These are phyloP conservation scores for Cirrhinus molitorella DNA, from an alignment of 2,797 vertebrate species.

Conservation along the genomic window DNA sequence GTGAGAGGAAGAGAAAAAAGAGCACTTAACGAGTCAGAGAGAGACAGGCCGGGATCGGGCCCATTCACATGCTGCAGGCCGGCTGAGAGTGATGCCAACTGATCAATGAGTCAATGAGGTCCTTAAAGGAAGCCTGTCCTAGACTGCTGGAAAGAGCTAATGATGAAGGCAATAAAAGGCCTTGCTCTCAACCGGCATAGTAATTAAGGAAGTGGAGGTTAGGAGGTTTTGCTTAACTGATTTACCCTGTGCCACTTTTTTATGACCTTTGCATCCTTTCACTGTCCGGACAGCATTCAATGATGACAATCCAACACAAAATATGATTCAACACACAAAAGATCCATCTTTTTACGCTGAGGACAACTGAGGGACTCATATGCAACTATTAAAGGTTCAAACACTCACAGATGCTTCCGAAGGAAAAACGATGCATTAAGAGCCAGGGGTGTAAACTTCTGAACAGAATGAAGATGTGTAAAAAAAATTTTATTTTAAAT, in stretches of 20 bases:
- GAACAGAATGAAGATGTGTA: no score
- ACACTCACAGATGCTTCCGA: no score
- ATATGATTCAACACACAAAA: neutral
- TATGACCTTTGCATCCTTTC: constrained; percentile 29
- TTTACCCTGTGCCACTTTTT: constrained; percentile 43
- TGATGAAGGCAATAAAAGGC: constrained; percentile 65
- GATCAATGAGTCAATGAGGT: constrained; percentile 84
- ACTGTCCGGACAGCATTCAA: constrained; percentile 5
- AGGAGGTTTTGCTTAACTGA: constrained; percentile 58
- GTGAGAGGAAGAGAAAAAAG: constrained; percentile 81
- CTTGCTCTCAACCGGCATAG: constrained; percentile 79
- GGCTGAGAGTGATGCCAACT: constrained; percentile 68
- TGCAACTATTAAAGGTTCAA: no score
- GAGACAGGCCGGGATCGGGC: constrained; percentile 20
- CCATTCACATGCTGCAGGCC: constrained; percentile 8
- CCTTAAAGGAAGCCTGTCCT: constrained; percentile 87
- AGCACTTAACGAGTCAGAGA: constrained; percentile 82
- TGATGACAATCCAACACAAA: neutral
- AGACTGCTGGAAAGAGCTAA: constrained; percentile 74
- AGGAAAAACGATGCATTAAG: no score
- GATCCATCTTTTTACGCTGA: no score
- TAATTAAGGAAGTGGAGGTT: constrained; percentile 81
- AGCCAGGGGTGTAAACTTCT: no score
- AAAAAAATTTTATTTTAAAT: no score
- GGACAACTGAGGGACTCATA: no score